Base-by-base conservation (phyloP, 2,888 invertebrate genomes). In the Melanotus villosus region DNA sequence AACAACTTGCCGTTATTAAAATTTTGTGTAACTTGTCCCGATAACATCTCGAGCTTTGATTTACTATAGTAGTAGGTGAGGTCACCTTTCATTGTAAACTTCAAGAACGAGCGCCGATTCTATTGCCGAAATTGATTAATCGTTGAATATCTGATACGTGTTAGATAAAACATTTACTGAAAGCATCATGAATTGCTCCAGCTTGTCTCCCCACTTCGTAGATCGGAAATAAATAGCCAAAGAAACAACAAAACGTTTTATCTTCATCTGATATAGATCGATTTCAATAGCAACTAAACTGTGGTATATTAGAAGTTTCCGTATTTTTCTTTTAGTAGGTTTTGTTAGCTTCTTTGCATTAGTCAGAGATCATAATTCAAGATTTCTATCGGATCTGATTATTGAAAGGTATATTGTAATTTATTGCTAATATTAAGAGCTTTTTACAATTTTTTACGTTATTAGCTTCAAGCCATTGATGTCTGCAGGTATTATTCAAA, bases 81-180 rank as follows among this genome's bases (percentile, higher is more conserved):
- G 26, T 16, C 38, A 58, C 16, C 26, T 58, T 43, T 38, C 58
- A 58, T 41, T 58, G 41, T 58, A 23, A 38, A 58, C 43, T 58
- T 41, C 23, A 43, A 41, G 26, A 23, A 30, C 43, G 10, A 56
- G 56, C 21, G 38, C 43, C 26, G 58, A 43, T 41, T 43, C 36
- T 30, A 58, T 58, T 58, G 58, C n/a, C 58, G 26, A 58, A 58
- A 58, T 58, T 58, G 58, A 58, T 58, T 58, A 58, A 58, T 58
- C 38, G 41, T 19, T 14, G 6, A 56, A 38, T 19, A 38, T 56
- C 32, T 38, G 56, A 56, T 56, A 56, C 19, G 56, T 21, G 38
- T 19, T 23, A 52, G 56, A 36, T 56, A 56, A 38, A 56, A 47
- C 12, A 23, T 32, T 52, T 32, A 52, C 52, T 52, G 52, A 52